These are phyloP conservation scores for Hyalella azteca DNA, from an alignment of 2,888 invertebrate species.

Conservation along the genomic window DNA sequence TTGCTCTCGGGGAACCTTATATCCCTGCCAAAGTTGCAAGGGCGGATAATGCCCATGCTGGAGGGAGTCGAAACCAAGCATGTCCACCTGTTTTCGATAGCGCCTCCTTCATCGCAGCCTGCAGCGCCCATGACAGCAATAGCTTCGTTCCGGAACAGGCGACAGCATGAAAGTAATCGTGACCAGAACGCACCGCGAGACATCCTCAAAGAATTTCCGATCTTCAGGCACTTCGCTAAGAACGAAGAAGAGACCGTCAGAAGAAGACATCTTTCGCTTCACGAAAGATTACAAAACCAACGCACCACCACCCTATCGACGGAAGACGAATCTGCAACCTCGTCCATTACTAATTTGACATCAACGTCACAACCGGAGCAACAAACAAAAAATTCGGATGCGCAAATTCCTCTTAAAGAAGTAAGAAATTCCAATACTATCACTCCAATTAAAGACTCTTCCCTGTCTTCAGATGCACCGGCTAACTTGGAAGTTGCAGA, in stretches of 20 bases:
- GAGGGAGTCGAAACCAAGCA: neutral
- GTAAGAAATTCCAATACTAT: too few species aligned
- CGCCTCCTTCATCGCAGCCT: neutral
- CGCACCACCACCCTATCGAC: neutral
- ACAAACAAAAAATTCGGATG: too few species aligned
- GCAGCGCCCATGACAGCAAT: slow-evolving; percentile 21
- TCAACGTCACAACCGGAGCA: neutral
- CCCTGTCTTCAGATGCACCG: too few species aligned
- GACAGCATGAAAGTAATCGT: neutral
- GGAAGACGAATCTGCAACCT: too few species aligned
- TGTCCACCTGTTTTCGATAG: slow-evolving; percentile 6
- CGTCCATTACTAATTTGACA: neutral
- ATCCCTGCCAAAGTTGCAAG: slow-evolving; percentile 8
- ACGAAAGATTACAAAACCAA: slow-evolving; percentile 5
- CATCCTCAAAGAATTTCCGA: slow-evolving; percentile 31
- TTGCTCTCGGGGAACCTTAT: slow-evolving; percentile 8
- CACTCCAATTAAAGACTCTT: too few species aligned
- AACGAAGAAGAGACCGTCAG: neutral
- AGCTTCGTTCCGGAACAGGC: slow-evolving; percentile 7
- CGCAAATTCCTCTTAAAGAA: too few species aligned
- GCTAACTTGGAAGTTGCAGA: too few species aligned
- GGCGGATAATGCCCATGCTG: slow-evolving; percentile 4
- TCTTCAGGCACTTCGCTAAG: slow-evolving; percentile 11
- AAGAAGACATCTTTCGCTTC: neutral
- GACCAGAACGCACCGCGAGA: slow-evolving; percentile 8